A percentile compares a stretch with the other conserved stretches of the same genome.
phyloP scores from a whole-genome alignment of 2,888 invertebrate species.

The Plemyria rubiginata region DNA sequence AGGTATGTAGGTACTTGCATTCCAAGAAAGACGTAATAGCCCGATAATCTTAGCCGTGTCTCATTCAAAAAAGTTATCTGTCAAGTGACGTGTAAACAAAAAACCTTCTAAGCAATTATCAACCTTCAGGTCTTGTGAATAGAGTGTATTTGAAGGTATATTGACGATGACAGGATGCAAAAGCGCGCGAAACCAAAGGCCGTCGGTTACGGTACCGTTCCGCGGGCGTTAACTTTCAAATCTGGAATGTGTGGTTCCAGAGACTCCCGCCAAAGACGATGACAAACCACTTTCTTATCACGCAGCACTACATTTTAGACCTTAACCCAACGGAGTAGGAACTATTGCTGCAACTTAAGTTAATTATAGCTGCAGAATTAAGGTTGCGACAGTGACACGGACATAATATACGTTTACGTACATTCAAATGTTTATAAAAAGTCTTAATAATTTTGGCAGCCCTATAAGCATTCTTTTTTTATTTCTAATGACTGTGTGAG shows the following conservation, averaged over 20 bases:
- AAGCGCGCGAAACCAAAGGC: conserved; percentile 30
- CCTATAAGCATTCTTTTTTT: neutral
- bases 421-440: conserved; percentile 15
- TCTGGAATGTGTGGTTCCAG: conserved; percentile 45
- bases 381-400: conserved; percentile 15
- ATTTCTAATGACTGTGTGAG: neutral
- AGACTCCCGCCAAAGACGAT: conserved; percentile 33
- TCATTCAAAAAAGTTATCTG: conserved; percentile 35
- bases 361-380: neutral
- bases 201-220: conserved; percentile 69
- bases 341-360: neutral
- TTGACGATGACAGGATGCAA: conserved; percentile 42
- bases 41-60: conserved; percentile 39
- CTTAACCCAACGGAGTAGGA: neutral
- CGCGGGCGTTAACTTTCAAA: conserved; percentile 55
- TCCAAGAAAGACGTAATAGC: conserved; percentile 40
- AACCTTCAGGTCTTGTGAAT: conserved; percentile 34
- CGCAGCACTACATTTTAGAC: conserved; percentile 2
- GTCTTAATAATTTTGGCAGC: conserved; percentile 6
- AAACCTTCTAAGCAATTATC: conserved; percentile 35
- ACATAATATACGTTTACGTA: neutral
- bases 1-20: conserved; percentile 1
- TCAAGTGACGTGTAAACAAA: conserved; percentile 35
- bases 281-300: conserved; percentile 12
- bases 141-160: accelerated